Evolutionary conservation across 1,140 invertebrate species (phyloP), one percentile per base, ranked within the genome.

Genomic region (Aphelenchoides avenae): DNA sequence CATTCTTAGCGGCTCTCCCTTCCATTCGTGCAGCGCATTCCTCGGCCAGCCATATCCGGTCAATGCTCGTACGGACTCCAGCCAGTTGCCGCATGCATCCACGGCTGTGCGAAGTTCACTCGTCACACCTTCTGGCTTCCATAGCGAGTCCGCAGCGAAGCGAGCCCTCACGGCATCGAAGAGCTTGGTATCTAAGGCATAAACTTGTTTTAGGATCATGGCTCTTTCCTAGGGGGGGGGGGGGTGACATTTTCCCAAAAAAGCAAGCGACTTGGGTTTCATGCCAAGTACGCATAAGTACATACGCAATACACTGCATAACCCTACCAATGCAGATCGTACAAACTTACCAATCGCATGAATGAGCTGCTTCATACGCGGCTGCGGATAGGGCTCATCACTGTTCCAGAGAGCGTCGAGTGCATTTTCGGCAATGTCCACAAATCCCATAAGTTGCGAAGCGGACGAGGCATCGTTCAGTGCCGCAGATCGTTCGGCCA

Each of bases 41-140:
- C 89, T 86, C 1, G 88, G 87, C 92, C 92, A 97, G 75, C 89
- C 91, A n/a, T 91, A 83, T 3, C 83, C 81, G 0, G 91, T 96
- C n/a, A 94, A 79, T 40, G 87, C 85, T 60, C 86, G 83, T 70
- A 88, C 91, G 20, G 84, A 81, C 52, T 84, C 84, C 13, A 86
- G 81, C 89, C 90, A 95, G 34, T 85, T 85, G 40, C 87, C 84
- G 68, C 86, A 87, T 0, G 86, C 79, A 15, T 80, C 73, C 11
- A 87, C 83, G 15, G 84, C 85, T 66, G 83, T 77, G 52, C 79
- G 78, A 34, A 83, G 66, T 15, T 73, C 75, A 47, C 85, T 79
- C 64, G 84, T 81, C 11, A 87, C 74, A 67, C 81, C 82, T 57
- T 83, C 81, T 27, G 81, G 81, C 36, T 80, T 79, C 84, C 84